Conservation (phyloP, 2,113 vertebrate genomes). For the Osmerus mordax region DNA sequence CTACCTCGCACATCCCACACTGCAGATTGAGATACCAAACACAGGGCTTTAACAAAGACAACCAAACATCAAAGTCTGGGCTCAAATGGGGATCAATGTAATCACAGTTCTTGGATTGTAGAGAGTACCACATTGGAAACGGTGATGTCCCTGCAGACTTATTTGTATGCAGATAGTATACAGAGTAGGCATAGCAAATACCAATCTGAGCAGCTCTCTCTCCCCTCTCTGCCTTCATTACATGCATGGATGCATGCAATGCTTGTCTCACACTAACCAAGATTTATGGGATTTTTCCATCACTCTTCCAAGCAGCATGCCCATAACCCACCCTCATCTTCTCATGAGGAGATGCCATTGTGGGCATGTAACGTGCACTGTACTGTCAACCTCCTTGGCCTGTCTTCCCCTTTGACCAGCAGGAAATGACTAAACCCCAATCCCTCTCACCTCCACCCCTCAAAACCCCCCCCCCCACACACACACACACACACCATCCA, state of each 20-base stretch:
- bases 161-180: background rate
- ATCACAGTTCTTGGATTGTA: no score
- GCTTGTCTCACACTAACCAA: constrained; percentile 55
- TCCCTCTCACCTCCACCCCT: constrained; percentile 39
- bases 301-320: constrained; percentile 14
- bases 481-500: constrained; percentile 45
- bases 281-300: constrained; percentile 58
- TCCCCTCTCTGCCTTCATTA: constrained; percentile 46
- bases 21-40: constrained; percentile 11
- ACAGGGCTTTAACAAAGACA: background rate
- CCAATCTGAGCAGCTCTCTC: constrained; percentile 36
- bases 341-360: constrained; percentile 48
- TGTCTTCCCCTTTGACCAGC: constrained; percentile 45
- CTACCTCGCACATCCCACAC: constrained; percentile 10
- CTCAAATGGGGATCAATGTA: background rate
- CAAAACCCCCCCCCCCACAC: constrained; percentile 32
- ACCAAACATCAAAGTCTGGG: background rate
- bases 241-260: constrained; percentile 50
- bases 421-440: constrained; percentile 62
- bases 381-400: constrained; percentile 27
- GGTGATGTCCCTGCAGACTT: background rate
- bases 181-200: background rate
- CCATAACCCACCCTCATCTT: constrained; percentile 8
- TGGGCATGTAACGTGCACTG: constrained; percentile 45
- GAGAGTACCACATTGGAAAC: no score